phyloP scores from a whole-genome alignment of 2,797 vertebrate species.

The Halcyon badia region DNA sequence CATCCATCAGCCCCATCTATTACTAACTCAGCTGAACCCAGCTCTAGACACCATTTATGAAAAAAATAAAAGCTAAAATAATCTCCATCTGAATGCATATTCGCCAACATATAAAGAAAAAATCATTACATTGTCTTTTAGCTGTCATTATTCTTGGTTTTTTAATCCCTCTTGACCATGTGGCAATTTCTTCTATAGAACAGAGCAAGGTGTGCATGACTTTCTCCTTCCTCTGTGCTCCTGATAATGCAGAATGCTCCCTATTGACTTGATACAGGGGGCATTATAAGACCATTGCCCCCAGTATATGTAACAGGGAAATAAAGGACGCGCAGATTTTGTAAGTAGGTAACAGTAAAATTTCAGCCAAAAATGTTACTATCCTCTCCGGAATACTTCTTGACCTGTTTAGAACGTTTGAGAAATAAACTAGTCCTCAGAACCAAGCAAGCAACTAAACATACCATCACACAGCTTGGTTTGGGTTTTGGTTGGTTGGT shows the following conservation, averaged over 20 bases:
- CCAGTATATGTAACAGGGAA: background rate
- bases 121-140: background rate
- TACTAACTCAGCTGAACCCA: background rate
- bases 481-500: background rate
- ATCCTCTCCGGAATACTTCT: background rate
- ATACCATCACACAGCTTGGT: background rate
- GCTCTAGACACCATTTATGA: background rate
- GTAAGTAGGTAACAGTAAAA: background rate
- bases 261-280: too few relatives aligned
- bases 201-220: background rate
- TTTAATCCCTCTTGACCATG: background rate
- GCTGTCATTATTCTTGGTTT: background rate
- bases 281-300: background rate
- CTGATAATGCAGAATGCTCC: background rate
- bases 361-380: background rate
- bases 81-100: background rate
- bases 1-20: background rate
- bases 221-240: background rate
- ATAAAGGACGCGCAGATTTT: background rate
- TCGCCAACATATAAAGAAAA: fast-evolving
- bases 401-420: background rate
- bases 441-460: background rate
- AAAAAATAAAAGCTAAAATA: background rate
- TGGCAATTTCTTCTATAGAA: background rate
- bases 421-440: background rate